Percentiles rank a stretch among this genome's conserved stretches.
Evolutionary conservation across 2,113 vertebrate species (phyloP).

Genomic region (Noturus placidus): DNA sequence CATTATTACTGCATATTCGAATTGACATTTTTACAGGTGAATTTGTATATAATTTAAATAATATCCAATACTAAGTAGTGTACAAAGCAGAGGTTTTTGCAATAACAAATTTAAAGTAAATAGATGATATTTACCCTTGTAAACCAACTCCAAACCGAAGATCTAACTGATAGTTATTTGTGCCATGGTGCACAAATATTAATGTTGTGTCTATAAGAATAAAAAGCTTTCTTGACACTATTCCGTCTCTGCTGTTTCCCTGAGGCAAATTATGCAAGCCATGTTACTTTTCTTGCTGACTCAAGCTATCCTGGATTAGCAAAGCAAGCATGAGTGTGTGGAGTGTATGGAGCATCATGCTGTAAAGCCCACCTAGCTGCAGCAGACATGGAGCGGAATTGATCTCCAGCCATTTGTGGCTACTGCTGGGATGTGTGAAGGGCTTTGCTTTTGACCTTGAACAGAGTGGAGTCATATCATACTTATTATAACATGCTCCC

Average conservation of each 20-base stretch:
- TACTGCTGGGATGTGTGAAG: constrained; percentile 7
- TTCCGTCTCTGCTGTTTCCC: constrained; percentile 21
- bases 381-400: not conserved
- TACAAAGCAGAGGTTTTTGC: not conserved
- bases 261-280: constrained; percentile 18
- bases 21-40: not conserved
- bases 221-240: not conserved
- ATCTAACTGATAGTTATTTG: not conserved
- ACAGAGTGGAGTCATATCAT: not conserved
- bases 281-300: constrained; percentile 32
- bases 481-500: not conserved
- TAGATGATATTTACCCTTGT: no score
- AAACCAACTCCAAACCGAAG: not conserved
- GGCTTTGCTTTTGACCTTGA: not conserved
- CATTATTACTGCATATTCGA: not conserved
- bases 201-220: not conserved
- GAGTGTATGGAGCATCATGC: not conserved
- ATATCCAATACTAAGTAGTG: not conserved
- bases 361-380: not conserved
- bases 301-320: constrained; percentile 19
- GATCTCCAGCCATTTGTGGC: not conserved
- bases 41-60: not conserved
- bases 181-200: constrained; percentile 1
- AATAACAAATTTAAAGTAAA: no score
- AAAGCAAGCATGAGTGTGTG: not conserved